phyloP scores from a whole-genome alignment of 2,797 vertebrate genomes.

The Squalus acanthias region DNA sequence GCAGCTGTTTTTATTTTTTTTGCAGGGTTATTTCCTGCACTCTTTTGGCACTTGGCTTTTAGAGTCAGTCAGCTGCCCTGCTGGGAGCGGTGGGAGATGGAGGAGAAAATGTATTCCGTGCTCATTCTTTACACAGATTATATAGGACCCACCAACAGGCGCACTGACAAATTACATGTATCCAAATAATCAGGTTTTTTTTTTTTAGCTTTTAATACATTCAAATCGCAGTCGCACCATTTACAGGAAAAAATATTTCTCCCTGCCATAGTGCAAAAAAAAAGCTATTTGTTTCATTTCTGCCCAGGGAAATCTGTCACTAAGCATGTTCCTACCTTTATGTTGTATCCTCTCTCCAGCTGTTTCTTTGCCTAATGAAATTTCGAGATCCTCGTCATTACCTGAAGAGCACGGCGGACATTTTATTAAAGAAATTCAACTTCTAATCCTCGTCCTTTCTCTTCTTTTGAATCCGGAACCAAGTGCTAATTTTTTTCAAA shows the following conservation, averaged over 20 bases:
- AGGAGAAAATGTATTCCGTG: slow-evolving; percentile 28
- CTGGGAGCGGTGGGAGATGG: slow-evolving; percentile 36
- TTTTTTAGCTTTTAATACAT: background rate
- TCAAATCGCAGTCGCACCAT: background rate
- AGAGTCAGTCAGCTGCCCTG: slow-evolving; percentile 38
- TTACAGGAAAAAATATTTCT: background rate
- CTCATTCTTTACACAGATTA: background rate
- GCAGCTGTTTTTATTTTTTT: slow-evolving; percentile 27
- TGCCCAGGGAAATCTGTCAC: background rate
- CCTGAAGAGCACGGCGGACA: background rate
- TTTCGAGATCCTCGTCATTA: background rate
- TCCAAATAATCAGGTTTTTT: background rate
- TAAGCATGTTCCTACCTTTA: background rate
- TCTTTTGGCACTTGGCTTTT: slow-evolving; percentile 26
- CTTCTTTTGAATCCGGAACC: background rate
- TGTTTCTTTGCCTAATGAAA: background rate
- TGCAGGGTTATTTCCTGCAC: slow-evolving; percentile 23
- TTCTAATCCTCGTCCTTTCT: background rate
- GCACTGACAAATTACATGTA: background rate
- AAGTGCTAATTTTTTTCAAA: background rate
- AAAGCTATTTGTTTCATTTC: background rate
- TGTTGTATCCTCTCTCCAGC: background rate
- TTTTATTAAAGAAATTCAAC: background rate
- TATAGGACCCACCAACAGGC: background rate
- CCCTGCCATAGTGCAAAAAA: background rate